Conservation (phyloP, 2,113 vertebrate species). For the Rhinopomastus cyanomelas region DNA sequence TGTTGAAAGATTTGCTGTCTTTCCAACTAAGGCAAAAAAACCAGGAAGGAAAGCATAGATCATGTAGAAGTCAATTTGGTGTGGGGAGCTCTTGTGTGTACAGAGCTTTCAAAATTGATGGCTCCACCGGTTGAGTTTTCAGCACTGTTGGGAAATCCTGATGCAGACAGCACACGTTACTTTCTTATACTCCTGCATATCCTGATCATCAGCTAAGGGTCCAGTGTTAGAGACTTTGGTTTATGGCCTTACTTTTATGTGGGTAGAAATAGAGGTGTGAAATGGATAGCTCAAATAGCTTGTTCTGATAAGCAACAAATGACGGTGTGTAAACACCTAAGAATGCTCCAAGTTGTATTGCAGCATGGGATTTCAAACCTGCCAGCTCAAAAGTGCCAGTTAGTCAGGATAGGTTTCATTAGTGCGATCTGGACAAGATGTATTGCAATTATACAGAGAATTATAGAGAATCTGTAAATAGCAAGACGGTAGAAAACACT, state of each 20-base stretch:
- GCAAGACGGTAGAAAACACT: neutral
- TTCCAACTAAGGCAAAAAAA: neutral
- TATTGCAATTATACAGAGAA: neutral
- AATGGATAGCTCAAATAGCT: neutral
- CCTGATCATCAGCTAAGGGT: neutral
- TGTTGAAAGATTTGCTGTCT: slow-evolving; percentile 1
- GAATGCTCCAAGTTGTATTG: neutral
- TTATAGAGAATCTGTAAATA: neutral
- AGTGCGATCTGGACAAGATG: neutral
- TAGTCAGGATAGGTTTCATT: neutral
- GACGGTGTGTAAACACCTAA: neutral
- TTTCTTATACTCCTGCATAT: neutral
- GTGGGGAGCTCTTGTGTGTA: neutral
- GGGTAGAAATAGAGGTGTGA: neutral
- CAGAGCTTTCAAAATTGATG: neutral
- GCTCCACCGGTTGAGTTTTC: neutral
- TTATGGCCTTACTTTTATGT: neutral
- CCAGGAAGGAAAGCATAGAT: neutral
- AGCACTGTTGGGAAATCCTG: neutral
- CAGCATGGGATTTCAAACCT: neutral
- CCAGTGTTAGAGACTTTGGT: neutral
- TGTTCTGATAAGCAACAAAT: neutral
- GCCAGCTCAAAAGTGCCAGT: neutral
- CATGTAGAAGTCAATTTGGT: neutral
- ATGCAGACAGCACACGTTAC: neutral